These are phyloP conservation scores for Tuta absoluta DNA, from an alignment of 2,888 invertebrate genomes.

Conservation along the genomic window DNA sequence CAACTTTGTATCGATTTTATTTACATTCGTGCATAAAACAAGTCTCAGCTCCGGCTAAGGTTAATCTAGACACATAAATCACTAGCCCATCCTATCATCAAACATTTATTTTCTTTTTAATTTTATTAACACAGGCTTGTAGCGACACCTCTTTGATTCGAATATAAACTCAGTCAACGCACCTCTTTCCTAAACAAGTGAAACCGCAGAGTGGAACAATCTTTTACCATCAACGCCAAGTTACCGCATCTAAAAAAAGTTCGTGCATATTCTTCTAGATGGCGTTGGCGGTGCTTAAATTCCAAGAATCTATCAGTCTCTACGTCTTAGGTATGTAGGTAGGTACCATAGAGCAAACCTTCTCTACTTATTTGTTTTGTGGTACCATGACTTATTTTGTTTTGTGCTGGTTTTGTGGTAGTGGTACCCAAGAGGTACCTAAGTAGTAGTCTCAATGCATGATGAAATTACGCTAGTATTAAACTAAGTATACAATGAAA, in stretches of 20 bases:
- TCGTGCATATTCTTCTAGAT: background rate
- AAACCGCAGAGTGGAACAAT: background rate
- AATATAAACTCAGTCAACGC: background rate
- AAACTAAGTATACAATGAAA: too few relatives aligned
- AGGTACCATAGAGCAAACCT: background rate
- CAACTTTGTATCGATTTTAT: background rate
- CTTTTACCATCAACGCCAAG: background rate
- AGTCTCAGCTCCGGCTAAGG: background rate
- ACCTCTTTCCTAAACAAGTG: background rate
- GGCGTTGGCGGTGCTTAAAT: background rate
- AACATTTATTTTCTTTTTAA: slow-evolving; percentile 21
- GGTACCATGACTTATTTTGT: too few relatives aligned
- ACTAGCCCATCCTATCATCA: slow-evolving; percentile 5
- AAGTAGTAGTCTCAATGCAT: too few relatives aligned
- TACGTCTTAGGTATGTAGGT: background rate
- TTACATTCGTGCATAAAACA: slow-evolving; percentile 1
- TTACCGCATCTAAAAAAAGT: background rate
- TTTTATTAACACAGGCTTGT: background rate
- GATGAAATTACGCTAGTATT: too few relatives aligned
- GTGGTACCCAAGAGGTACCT: too few relatives aligned
- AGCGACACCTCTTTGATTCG: background rate
- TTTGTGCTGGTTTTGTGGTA: too few relatives aligned
- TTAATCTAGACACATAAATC: slow-evolving; percentile 15
- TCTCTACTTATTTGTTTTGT: too few relatives aligned
- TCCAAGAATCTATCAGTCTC: background rate